Evolutionary conservation across 2,113 vertebrate species (phyloP).

Genomic region (Megaceryle maxima): DNA sequence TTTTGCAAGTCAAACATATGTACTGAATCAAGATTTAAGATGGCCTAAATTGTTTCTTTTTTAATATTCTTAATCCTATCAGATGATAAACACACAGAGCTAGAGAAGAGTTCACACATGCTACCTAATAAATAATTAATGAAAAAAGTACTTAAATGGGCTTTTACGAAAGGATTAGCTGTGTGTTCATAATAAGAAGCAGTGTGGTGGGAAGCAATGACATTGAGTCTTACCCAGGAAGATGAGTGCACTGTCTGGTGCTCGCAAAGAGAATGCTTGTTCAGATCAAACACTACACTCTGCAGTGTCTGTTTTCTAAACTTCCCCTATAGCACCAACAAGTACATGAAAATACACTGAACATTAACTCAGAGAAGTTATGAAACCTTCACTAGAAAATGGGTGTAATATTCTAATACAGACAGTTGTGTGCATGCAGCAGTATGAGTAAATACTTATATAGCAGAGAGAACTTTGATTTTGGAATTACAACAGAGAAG

Average conservation of each 20-base stretch:
- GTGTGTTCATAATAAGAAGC: neutral
- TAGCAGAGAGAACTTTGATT: neutral
- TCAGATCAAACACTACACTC: neutral
- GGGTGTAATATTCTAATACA: fast-evolving
- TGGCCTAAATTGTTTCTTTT: neutral
- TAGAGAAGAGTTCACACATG: neutral
- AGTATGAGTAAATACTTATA: neutral
- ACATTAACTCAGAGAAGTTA: neutral
- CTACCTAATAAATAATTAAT: neutral
- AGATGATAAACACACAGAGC: neutral
- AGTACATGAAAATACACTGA: neutral
- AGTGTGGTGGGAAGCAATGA: neutral
- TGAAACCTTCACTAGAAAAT: neutral
- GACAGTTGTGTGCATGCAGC: neutral
- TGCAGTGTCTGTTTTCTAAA: neutral
- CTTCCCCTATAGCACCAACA: neutral
- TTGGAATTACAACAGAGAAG: neutral
- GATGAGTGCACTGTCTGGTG: neutral
- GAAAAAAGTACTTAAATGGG: neutral
- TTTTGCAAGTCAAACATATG: neutral
- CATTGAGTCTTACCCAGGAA: neutral
- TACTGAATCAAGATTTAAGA: neutral
- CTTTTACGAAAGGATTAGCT: neutral
- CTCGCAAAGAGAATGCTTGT: neutral
- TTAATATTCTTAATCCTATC: neutral